Percentiles rank a stretch among this genome's conserved stretches.
Conservation (phyloP, 1,140 invertebrate species). For the Heterodera schachtii region DNA sequence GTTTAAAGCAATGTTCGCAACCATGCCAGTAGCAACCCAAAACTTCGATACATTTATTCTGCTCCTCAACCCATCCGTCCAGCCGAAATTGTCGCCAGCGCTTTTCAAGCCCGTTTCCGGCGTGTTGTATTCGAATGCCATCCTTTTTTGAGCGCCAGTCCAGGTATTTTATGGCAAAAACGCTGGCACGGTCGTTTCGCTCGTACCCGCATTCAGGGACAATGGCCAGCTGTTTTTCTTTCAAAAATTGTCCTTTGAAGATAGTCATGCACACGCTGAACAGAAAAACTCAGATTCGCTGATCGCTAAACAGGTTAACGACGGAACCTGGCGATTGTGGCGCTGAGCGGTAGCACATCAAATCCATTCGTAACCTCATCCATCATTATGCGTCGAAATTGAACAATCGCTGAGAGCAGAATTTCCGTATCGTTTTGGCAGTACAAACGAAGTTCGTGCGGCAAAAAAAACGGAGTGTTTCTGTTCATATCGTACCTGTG, state of each 20-base stretch:
- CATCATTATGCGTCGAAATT: conserved; percentile 10
- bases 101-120: background rate
- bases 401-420: background rate
- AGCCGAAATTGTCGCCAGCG: background rate
- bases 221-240: background rate
- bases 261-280: conserved; percentile 4
- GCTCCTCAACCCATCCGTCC: conserved; percentile 4
- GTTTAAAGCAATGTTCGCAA: background rate
- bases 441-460: background rate
- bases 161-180: background rate
- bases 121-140: background rate
- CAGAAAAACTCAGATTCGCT: too few relatives aligned
- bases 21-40: conserved; percentile 5
- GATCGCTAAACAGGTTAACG: too few relatives aligned
- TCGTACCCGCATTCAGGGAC: conserved; percentile 20
- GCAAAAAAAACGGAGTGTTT: conserved; percentile 1
- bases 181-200: background rate
- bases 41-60: background rate
- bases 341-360: background rate
- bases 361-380: background rate
- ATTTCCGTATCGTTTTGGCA: conserved; percentile 12
- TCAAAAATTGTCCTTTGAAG: background rate
- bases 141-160: conserved; percentile 7
- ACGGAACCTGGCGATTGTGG: background rate
- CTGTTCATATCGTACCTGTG: background rate